Evolutionary conservation across 2,113 vertebrate genomes (phyloP), one percentile per base, ranked within the genome.

Genomic region (Rostratula benghalensis): DNA sequence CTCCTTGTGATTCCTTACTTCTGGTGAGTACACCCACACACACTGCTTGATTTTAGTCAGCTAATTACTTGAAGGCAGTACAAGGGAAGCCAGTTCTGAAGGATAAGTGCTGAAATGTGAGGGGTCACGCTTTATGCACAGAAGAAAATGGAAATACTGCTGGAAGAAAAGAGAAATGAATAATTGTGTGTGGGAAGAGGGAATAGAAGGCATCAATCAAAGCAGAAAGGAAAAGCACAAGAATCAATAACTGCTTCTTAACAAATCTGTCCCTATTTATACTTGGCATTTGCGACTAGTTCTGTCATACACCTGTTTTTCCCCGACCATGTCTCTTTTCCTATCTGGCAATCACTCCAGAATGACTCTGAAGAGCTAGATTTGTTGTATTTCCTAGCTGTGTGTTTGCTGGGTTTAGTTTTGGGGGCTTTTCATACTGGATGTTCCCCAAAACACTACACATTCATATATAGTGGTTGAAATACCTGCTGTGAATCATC

Each of bases 181-280:
- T 94, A 78, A 86, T 46, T 60, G 70, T 27, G 9, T 33, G 86
- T 75, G 69, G 60, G 82, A 84, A 81, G 64, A 91, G 23, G 69
- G 76, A 92, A 83, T 12, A 60, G 60, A 81, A 92, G 23, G 56
- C 69, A 94, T 89, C 80, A 70, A 75, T 74, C 86, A 93, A 81
- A 87, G 45, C 31, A 74, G 54, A 63, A 83, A 39, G 20, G 57
- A 94, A 90, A 95, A 27, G 75, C 50, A 39, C 30, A 77, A 81
- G 83, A 64, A 90, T 83, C 93, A 92, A 67, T 93, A 95, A 65
- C n/a, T 63, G 31, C 51, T 83, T 73, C 64, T 87, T 81, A 89
- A 86, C n/a, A 83, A 82, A 92, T 75, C 76, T 67, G 12, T 56
- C 76, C 51, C 23, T 87, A 51, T 83, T 94, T 75, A 75, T 48